Evolutionary conservation across 2,113 vertebrate species (phyloP).

Genomic region (Capra hircus): DNA sequence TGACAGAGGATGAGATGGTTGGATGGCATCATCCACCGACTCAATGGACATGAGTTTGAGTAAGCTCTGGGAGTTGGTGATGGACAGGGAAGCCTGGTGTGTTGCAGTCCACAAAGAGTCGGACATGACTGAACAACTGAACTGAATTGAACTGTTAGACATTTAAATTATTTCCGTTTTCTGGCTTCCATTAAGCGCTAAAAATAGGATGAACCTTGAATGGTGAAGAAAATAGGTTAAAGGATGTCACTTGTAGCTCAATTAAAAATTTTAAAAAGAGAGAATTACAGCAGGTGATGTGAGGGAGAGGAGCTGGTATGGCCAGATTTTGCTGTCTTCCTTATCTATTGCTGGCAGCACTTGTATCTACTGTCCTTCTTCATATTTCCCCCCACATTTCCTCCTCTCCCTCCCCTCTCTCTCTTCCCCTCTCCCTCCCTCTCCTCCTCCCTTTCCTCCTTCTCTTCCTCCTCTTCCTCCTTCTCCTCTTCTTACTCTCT

Average conservation of each 20-base stretch:
- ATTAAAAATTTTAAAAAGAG: neutral
- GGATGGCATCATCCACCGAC: neutral
- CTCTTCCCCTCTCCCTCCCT: rapidly evolving
- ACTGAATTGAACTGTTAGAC: neutral
- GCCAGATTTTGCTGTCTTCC: neutral
- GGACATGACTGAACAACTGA: neutral
- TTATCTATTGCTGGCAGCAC: neutral
- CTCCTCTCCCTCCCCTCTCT: neutral
- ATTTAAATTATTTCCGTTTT: neutral
- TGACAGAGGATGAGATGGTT: neutral
- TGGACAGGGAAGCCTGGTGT: neutral
- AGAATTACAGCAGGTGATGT: neutral
- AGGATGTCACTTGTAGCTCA: neutral
- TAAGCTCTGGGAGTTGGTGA: neutral
- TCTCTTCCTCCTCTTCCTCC: too few species aligned
- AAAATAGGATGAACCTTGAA: neutral
- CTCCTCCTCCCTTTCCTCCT: neutral
- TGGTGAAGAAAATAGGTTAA: neutral
- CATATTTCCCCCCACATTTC: neutral
- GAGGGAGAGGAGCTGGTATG: too few species aligned
- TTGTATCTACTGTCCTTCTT: neutral
- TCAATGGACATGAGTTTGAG: neutral
- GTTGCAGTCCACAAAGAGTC: neutral
- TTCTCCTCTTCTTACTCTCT: neutral
- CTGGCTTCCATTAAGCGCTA: neutral